Percentiles rank a stretch among this genome's conserved stretches.
phyloP scores from a whole-genome alignment of 2,113 vertebrate species.

The Thymallus thymallus region DNA sequence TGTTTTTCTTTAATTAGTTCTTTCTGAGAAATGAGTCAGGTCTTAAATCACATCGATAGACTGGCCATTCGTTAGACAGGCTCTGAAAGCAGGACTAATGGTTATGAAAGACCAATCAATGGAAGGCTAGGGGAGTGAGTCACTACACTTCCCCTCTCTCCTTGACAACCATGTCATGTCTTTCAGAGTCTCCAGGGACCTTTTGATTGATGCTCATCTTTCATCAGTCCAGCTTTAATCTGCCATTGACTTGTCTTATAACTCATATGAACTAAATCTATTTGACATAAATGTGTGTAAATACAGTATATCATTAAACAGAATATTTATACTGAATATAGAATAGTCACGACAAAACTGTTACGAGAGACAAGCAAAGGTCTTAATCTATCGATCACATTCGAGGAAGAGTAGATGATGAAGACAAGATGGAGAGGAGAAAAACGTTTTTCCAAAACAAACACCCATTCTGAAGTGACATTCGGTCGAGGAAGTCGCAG shows the following conservation, averaged over 20 bases:
- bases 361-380: constrained; percentile 16
- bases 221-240: constrained; percentile 63
- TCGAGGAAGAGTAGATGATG: constrained; percentile 16
- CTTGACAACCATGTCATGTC: constrained; percentile 65
- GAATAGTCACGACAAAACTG: constrained; percentile 7
- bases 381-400: constrained; percentile 54
- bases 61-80: constrained; percentile 47
- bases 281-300: constrained; percentile 20
- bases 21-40: constrained; percentile 41
- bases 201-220: constrained; percentile 62
- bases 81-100: constrained; percentile 68
- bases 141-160: constrained; percentile 51
- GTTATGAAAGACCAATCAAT: constrained; percentile 73
- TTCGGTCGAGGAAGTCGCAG: constrained; percentile 56
- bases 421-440: constrained; percentile 24
- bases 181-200: constrained; percentile 50
- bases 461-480: constrained; percentile 58
- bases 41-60: constrained; percentile 52
- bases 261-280: constrained; percentile 52
- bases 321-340: neutral
- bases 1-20: constrained; percentile 35
- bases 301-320: constrained; percentile 4
- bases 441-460: constrained; percentile 47
- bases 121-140: constrained; percentile 59
- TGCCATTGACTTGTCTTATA: constrained; percentile 46